Base-by-base conservation (phyloP, 2,888 invertebrate species). In the Stenurella melanura region DNA sequence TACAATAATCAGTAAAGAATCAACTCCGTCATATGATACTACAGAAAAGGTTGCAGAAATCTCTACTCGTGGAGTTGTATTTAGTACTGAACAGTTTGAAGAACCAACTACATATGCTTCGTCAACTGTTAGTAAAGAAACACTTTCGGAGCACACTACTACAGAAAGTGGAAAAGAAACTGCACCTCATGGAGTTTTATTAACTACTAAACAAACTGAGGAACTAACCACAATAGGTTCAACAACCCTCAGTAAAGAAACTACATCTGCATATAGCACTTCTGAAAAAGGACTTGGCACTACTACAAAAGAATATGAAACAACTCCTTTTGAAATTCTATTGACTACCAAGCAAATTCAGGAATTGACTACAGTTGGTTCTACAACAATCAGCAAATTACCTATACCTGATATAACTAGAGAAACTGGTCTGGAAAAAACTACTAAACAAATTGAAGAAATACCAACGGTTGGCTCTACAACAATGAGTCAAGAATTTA, bases 1-100 rank as follows among this genome's bases (percentile, higher is more conserved):
- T 34, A 78, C 74, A 60, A 19, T 67, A n/a, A 58, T 67, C 64
- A 71, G 57, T 26, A 38, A 73, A 42, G 61, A 66, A 64, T 21
- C 56, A 12, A 17, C 17, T 10, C 30, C 57, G 58, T 34, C 21
- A 58, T 30, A 26, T n/a, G n/a, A n/a, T 34, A 34, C 30, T 9
- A 7, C 30, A 34, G 30, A 7, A 34, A 34, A 34, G 30, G 30
- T 34, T 0, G 3, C 30, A 34, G 30, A 34, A 34, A 34, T 7
- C 7, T 34, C 30, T 34, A 6, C 30, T 6, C 3, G 9, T 34
- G 30, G 9, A 34, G 30, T 34, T 34, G 30, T 34, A 34, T 34
- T 34, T 34, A 34, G 30, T 34, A 34, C 30, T 34, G 7, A 34
- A 2, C 30, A 34, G 7, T 34, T 34, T 34, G 30, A 34, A 34